Percentiles rank a stretch among this genome's conserved stretches.
These are phyloP conservation scores for Manduca sexta DNA, from an alignment of 1,140 invertebrate species.

Conservation along the genomic window DNA sequence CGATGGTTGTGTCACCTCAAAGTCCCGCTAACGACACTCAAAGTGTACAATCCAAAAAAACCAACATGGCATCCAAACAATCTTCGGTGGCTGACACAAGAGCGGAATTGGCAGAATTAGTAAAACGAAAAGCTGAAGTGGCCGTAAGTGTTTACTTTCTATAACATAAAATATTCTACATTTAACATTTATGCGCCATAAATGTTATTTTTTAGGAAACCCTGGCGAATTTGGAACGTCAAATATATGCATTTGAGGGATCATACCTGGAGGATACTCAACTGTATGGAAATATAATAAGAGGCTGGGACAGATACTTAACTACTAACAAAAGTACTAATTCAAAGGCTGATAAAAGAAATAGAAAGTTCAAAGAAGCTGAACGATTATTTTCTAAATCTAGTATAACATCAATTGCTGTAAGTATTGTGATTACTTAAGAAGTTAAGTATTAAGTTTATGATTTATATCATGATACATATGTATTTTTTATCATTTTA, in stretches of 20 bases:
- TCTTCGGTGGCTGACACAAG: conserved; percentile 80
- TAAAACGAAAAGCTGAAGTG: conserved; percentile 94
- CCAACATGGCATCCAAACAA: conserved; percentile 65
- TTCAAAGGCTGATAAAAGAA: conserved; percentile 96
- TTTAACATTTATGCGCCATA: conserved; percentile 13
- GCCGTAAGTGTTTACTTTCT: conserved; percentile 76
- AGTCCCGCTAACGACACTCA: conserved; percentile 55
- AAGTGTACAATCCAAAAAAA: conserved; percentile 51
- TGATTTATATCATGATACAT: background rate
- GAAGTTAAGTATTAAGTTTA: background rate
- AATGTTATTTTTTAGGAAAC: conserved; percentile 83
- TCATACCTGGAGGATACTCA: conserved; percentile 99
- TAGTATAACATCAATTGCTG: conserved; percentile 97
- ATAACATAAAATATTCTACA: background rate
- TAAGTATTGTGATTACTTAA: conserved; percentile 71
- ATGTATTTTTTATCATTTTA: conserved; percentile 62
- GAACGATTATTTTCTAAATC: conserved; percentile 98
- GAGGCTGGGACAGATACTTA: conserved; percentile 98
- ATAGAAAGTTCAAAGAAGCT: conserved; percentile 98
- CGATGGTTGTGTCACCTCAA: conserved; percentile 67
- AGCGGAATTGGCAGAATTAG: conserved; percentile 90
- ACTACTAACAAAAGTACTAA: conserved; percentile 94
- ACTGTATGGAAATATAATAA: conserved; percentile 98
- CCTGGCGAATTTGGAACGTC: conserved; percentile 94
- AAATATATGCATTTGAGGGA: conserved; percentile 99